phyloP scores from a whole-genome alignment of 2,797 vertebrate genomes.

The Acanthurus leucopareius region DNA sequence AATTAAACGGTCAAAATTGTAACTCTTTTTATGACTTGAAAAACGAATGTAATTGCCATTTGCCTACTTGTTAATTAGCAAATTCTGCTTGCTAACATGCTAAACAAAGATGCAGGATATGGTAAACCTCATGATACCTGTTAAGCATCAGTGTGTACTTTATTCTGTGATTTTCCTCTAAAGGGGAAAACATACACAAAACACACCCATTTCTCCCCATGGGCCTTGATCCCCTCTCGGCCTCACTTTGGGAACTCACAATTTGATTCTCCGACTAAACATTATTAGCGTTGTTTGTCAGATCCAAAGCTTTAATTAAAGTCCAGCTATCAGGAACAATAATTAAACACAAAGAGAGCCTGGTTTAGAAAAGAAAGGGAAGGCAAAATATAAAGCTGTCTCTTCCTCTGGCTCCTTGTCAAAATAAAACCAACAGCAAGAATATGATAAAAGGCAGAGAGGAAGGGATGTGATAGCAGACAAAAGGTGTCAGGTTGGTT shows the following conservation, averaged over 20 bases:
- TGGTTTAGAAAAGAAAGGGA: constrained; percentile 34
- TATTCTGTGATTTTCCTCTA: not conserved
- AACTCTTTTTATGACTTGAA: no score
- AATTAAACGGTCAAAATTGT: no score
- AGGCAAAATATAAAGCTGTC: constrained; percentile 14
- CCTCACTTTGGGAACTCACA: constrained; percentile 32
- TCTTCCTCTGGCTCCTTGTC: constrained; percentile 53
- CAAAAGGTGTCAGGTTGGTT: constrained; percentile 55
- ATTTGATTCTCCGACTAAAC: constrained; percentile 46
- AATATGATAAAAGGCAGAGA: constrained; percentile 52
- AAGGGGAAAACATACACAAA: not conserved
- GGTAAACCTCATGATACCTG: no score
- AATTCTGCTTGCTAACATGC: not conserved
- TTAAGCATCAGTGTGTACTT: not conserved
- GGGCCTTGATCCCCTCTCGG: not conserved
- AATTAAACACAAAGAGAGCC: constrained; percentile 60
- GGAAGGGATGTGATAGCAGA: constrained; percentile 25
- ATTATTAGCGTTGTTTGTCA: constrained; percentile 61
- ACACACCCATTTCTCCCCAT: not conserved
- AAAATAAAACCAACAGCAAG: constrained; percentile 53
- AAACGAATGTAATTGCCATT: no score
- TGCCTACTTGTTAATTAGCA: not conserved
- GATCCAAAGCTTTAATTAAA: constrained; percentile 66
- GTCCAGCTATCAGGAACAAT: constrained; percentile 41
- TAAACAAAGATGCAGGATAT: no score